Base-by-base conservation (phyloP, 2,888 invertebrate genomes). In the Meliscaeva auricollis region DNA sequence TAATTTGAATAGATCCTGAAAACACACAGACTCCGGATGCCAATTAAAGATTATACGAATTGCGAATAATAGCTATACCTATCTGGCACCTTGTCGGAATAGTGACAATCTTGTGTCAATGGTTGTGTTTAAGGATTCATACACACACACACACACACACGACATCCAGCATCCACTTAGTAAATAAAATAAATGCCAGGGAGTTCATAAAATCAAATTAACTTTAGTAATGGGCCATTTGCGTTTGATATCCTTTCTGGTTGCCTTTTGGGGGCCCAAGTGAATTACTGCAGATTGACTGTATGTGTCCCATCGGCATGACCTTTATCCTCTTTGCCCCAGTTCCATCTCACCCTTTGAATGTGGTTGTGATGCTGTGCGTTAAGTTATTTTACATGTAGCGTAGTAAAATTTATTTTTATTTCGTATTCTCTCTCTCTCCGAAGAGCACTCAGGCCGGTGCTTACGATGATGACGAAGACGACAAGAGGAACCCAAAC, bases 201-300 rank as follows among this genome's bases (percentile, higher is more conserved):
- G 73, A 74, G 73, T 83, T 73, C 82, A 78, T 83, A 83, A 83
- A 78, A 78, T 83, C 78, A 78, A 83, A 83, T 83, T 83, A 83
- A 83, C 82, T 83, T 73, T 48, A 68, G 82, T 78, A 82, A 82
- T 78, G 76, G 82, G 60, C 82, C 82, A 83, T 83, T 83, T 83
- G 68, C 54, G 82, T 83, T 78, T 82, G 70, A 77, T 77, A 72
- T 77, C 77, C 77, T 50, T 81, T 82, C n/a, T 66, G 38, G 70
- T 22, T 58, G 81, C 60, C 77, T 60, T 73, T 78, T n/a, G 78
- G 48, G 68, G 66, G 52, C 62, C 68, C 68, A 60, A 68, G 70
- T 78, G 82, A 83, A 83, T 83, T 69, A 78, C 62, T 78, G 82
- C 82, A 78, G 82, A 83, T 83, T 73, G 77, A 82, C 77, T 77